Conservation (phyloP, 2,797 vertebrate genomes). For the Pyrocephalus nanus region DNA sequence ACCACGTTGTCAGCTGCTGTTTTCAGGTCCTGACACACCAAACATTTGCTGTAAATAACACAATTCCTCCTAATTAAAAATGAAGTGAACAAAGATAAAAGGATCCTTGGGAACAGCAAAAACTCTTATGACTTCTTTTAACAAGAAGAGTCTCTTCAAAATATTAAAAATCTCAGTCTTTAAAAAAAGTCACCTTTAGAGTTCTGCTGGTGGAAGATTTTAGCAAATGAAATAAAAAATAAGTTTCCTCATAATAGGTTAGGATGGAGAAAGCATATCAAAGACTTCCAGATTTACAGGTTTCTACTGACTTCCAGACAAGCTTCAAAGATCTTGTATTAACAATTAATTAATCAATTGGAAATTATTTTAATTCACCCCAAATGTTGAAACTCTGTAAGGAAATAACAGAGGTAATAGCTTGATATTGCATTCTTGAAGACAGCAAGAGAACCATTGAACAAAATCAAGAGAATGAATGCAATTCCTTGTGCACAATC, state of each 20-base stretch:
- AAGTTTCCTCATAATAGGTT: background rate
- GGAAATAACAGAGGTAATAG: background rate
- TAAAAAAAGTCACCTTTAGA: background rate
- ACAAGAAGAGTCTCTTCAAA: background rate
- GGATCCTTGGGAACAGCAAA: background rate
- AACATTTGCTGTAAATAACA: background rate
- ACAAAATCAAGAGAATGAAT: background rate
- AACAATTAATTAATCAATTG: background rate
- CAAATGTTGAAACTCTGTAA: background rate
- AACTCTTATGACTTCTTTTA: background rate
- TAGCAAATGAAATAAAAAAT: background rate
- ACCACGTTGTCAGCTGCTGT: background rate
- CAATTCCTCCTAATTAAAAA: background rate
- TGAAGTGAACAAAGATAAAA: background rate
- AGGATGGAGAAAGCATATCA: background rate
- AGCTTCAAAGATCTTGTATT: background rate
- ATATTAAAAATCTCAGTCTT: background rate
- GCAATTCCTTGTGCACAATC: background rate
- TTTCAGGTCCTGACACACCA: background rate
- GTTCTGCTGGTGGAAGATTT: background rate
- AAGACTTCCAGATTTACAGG: background rate
- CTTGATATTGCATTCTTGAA: background rate
- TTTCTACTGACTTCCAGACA: background rate
- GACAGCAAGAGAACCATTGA: background rate
- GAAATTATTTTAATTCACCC: background rate